phyloP scores from a whole-genome alignment of 2,797 vertebrate species.

The Pseudotriccus pelzelni region DNA sequence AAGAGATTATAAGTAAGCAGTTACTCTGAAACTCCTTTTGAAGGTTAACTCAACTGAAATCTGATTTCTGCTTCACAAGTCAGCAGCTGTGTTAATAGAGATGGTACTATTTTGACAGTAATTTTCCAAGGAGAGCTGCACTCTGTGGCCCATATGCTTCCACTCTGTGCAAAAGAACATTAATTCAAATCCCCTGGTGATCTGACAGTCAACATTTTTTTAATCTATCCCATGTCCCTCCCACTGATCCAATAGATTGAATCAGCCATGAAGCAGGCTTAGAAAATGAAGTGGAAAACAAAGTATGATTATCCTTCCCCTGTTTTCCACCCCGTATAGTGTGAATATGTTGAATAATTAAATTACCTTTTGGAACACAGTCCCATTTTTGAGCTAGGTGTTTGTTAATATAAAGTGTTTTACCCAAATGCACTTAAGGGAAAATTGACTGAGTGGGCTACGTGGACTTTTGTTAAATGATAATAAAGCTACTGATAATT shows the following conservation, averaged over 20 bases:
- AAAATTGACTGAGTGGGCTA: not conserved
- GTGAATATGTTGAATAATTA: not conserved
- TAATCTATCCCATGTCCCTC: not conserved
- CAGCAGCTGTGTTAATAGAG: constrained; percentile 28
- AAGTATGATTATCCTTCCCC: not conserved
- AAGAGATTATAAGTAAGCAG: not conserved
- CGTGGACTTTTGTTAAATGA: not conserved
- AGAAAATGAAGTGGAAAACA: constrained; percentile 30
- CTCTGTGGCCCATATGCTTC: constrained; percentile 14
- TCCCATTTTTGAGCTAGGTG: not conserved
- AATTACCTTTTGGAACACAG: not conserved
- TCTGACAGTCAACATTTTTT: constrained; percentile 27
- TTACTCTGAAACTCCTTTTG: not conserved
- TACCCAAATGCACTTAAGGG: not conserved
- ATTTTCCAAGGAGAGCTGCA: constrained; percentile 26
- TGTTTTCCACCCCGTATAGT: not conserved
- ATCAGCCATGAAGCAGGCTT: constrained; percentile 15
- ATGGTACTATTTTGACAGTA: constrained; percentile 32
- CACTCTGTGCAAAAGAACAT: constrained; percentile 26
- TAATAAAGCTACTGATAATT: not conserved
- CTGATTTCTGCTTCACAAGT: not conserved
- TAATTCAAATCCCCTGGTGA: constrained; percentile 32
- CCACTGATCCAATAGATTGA: constrained; percentile 27
- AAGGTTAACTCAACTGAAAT: constrained; percentile 19
- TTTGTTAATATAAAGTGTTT: not conserved